A percentile compares a stretch with the other conserved stretches of the same genome.
Conservation (phyloP, 2,888 invertebrate species). For the Odontothrips loti region DNA sequence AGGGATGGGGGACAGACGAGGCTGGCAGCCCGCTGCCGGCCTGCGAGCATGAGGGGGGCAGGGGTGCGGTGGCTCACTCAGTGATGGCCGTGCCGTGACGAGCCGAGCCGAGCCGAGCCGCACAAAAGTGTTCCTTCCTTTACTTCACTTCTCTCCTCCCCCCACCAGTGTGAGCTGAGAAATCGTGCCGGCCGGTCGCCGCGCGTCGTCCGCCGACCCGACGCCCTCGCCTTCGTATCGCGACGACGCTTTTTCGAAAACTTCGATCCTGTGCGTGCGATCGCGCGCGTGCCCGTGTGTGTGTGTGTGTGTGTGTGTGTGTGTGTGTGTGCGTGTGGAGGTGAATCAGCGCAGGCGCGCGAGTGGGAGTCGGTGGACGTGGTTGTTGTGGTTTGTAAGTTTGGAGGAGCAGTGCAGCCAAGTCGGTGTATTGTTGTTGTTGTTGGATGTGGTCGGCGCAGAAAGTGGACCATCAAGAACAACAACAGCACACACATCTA, state of each 20-base stretch:
- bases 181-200: neutral
- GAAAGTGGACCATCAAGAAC: slow-evolving; percentile 1
- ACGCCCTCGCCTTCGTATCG: neutral
- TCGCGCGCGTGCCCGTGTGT: neutral
- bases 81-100: neutral
- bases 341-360: neutral
- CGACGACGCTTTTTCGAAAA: neutral
- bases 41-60: neutral
- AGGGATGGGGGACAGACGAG: neutral
- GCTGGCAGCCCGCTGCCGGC: neutral
- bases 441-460: neutral
- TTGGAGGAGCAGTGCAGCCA: neutral
- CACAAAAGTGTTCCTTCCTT: neutral
- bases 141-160: neutral
- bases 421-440: neutral
- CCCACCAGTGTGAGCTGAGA: neutral
- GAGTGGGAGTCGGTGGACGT: neutral
- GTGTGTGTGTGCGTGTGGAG: neutral
- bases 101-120: neutral
- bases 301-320: neutral
- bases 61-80: neutral
- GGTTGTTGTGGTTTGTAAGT: slow-evolving; percentile 6
- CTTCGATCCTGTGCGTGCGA: neutral
- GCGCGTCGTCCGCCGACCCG: slow-evolving; percentile 29
- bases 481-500: neutral